Evolutionary conservation across 2,797 vertebrate genomes (phyloP).

Genomic region (Oryzias sinensis): DNA sequence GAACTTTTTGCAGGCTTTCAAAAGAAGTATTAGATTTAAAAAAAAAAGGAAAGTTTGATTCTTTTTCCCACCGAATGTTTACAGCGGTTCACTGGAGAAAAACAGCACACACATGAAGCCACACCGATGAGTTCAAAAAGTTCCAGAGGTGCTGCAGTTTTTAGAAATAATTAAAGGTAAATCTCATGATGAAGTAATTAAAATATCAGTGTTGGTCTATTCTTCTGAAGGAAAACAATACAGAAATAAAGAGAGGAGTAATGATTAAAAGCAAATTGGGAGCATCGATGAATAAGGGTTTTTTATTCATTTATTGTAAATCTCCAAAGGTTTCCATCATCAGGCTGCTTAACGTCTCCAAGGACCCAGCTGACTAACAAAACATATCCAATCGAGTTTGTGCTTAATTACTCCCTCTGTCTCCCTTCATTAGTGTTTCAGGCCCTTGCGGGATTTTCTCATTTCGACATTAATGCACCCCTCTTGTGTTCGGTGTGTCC

Average conservation of each 20-base stretch:
- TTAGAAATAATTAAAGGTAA: slow-evolving; percentile 30
- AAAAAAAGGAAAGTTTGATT: slow-evolving; percentile 38
- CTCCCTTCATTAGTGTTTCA: slow-evolving; percentile 25
- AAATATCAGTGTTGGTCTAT: slow-evolving; percentile 34
- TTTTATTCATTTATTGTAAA: slow-evolving; percentile 21
- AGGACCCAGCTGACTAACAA: slow-evolving; percentile 22
- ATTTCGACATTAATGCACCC: background rate
- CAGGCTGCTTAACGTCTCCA: slow-evolving; percentile 16
- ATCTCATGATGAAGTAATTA: slow-evolving; percentile 33
- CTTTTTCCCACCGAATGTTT: slow-evolving; percentile 42
- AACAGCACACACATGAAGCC: slow-evolving; percentile 22
- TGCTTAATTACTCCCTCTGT: slow-evolving; percentile 47
- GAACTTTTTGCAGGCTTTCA: slow-evolving; percentile 55
- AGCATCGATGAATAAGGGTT: slow-evolving; percentile 30
- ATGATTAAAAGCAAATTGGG: slow-evolving; percentile 52
- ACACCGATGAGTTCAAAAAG: slow-evolving; percentile 18
- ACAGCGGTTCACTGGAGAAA: slow-evolving; percentile 24
- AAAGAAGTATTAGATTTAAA: slow-evolving; percentile 50
- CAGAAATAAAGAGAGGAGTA: slow-evolving; percentile 23
- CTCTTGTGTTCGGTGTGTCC: too few species aligned
- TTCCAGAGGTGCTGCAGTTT: slow-evolving; percentile 18
- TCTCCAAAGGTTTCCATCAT: slow-evolving; percentile 52
- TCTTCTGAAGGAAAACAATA: slow-evolving; percentile 26
- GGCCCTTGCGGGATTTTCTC: background rate
- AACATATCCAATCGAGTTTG: slow-evolving; percentile 29